Conservation (phyloP, 2,113 vertebrate species). For the Amblyornis subalaris region DNA sequence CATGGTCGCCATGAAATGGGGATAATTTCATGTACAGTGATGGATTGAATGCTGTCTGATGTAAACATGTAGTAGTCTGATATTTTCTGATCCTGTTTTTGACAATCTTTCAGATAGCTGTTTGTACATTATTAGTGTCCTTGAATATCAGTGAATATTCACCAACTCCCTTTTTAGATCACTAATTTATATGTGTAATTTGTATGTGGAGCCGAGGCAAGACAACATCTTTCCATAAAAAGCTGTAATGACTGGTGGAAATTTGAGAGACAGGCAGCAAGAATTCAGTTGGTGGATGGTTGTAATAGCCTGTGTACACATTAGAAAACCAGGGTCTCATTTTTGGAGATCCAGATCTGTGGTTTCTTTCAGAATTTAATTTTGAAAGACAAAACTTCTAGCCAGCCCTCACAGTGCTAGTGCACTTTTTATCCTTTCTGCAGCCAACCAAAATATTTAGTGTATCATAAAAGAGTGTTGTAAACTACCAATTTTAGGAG, state of each 20-base stretch:
- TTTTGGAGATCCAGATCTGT: not conserved
- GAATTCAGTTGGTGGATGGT: not conserved
- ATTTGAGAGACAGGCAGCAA: not conserved
- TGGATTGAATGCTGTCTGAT: not conserved
- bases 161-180: not conserved
- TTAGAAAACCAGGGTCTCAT: not conserved
- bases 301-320: not conserved
- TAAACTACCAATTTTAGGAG: not conserved
- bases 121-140: not conserved
- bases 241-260: not conserved
- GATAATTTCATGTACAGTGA: not conserved
- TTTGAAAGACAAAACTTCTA: not conserved
- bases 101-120: not conserved
- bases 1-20: not conserved
- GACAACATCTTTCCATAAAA: not conserved
- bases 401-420: not conserved
- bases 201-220: accelerated
- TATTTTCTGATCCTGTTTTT: not conserved
- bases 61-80: not conserved
- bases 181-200: not conserved
- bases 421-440: not conserved
- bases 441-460: not conserved
- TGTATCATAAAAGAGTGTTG: not conserved
- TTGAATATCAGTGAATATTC: not conserved
- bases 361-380: not conserved